Base-by-base conservation (phyloP, 2,797 vertebrate species). In the Lacerta bilineata region DNA sequence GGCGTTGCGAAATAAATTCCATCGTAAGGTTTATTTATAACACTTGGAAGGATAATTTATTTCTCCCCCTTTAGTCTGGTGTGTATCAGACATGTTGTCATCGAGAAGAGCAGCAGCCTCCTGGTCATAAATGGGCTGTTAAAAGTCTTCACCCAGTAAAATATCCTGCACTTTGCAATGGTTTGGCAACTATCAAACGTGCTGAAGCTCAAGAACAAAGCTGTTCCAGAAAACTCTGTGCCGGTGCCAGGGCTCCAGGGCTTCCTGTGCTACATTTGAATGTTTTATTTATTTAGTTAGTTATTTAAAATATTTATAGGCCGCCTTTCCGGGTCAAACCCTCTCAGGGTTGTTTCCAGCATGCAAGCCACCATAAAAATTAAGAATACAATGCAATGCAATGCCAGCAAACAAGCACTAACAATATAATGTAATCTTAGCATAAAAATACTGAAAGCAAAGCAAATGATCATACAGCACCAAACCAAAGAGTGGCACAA, bases 1-100 rank as follows among this genome's bases (percentile, higher is more conserved):
- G 93, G 41, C 88, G 50, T 89, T 92, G 87, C 82, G 90, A 94
- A 92, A 91, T 77, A 20, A 84, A 90, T 92, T 93, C 92, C 59
- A 78, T 88, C 91, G 90, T 90, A 80, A 93, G 84, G 87, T 93
- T 84, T 89, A 74, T 80, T 92, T 93, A 85, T 89, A 90, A 85
- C 23, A 27, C 23, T 77, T 81, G 83, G 43, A 69, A 15, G 3
- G 33, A 79, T 13, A n/a, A 18, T 86, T 33, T 46, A 43, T 88
- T 8, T 8, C 33, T 2, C 33, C 94, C 86, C 20, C 0, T 5
- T 84, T 77, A 83, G 69, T 86, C 85, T 90, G 90, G 43, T 69
- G 84, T 80, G 74, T 39, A 68, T 86, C 83, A 88, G 85, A 61
- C 33, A 59, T 72, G 43, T 41, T 41, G 69, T 9, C 36, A 50